Base-by-base conservation (phyloP, 35 echinoderm and acorn worm species). In the Chiridota heheva region DNA sequence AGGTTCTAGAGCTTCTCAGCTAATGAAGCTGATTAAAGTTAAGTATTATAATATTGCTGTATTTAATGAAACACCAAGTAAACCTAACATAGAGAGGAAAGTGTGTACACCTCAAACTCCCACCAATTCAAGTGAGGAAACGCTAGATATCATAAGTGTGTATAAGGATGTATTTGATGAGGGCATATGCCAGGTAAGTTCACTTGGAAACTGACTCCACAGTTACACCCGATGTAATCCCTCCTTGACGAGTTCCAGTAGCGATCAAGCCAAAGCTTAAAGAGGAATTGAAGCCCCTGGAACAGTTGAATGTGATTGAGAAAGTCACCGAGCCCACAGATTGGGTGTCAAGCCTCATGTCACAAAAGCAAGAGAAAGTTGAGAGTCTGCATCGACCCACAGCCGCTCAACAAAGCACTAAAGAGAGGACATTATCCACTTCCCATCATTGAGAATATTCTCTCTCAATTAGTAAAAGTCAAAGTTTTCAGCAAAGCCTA, bases 191-290 rank as follows among this genome's bases (percentile, higher is more conserved):
- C 64, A 73, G 77, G 86, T 24, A 45, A 58, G 40, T 84, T 2
- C 70, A 76, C 42, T 44, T 53, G 5, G 69, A 69, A 69, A 27
- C 27, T n/a, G 24, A 77, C 24, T 33, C 38, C 22, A 41, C 64
- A 27, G 70, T 47, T 10, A 49, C 30, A 33, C 80, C 70, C 32
- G 80, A 78, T 15, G 32, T 78, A 29, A 84, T 94, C 72, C 78
- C 85, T 40, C 85, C 72, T 0, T n/a, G 62, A 56, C 61, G 73
- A 4, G 85, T 84, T 2, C 90, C 90, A 12, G 36, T 82, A 16
- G 37, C 85, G 38, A 80, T 94, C 13, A 94, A 88, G 65, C 62
- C 69, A 60, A 82, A 77, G 46, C 63, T 94, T 5, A 94, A 88
- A 36, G 60, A 69, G 45, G 85, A 94, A 49, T 70, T 94, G 2